A percentile compares a stretch with the other conserved stretches of the same genome.
These are phyloP conservation scores for Pogonophryne albipinna DNA, from an alignment of 2,797 vertebrate genomes.

Conservation along the genomic window DNA sequence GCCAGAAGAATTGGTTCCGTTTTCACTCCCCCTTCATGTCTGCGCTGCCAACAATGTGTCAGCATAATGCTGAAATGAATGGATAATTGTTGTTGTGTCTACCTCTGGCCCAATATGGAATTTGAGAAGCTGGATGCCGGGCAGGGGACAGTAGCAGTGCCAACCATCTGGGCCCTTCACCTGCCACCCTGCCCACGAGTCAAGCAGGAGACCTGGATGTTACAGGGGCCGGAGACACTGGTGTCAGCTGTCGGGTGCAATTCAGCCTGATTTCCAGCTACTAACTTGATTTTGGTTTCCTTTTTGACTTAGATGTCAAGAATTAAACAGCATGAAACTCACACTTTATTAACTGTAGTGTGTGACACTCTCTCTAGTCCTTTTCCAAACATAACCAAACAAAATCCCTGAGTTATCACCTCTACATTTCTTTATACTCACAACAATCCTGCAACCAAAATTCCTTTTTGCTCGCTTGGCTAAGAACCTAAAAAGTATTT, in stretches of 20 bases:
- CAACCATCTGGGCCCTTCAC: slow-evolving; percentile 57
- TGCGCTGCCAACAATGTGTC: slow-evolving; percentile 43
- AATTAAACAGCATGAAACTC: slow-evolving; percentile 3
- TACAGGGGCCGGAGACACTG: slow-evolving; percentile 2
- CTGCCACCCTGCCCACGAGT: slow-evolving; percentile 48
- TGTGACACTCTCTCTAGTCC: neutral
- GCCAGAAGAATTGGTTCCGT: slow-evolving; percentile 13
- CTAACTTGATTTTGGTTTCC: slow-evolving; percentile 9
- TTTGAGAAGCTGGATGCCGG: slow-evolving; percentile 52
- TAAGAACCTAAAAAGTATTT: neutral
- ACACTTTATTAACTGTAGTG: neutral
- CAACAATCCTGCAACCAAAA: neutral
- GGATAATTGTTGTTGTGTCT: slow-evolving; percentile 65
- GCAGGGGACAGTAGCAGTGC: slow-evolving; percentile 42
- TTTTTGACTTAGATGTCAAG: slow-evolving; percentile 12
- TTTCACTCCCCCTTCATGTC: slow-evolving; percentile 49
- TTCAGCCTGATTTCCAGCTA: slow-evolving; percentile 39
- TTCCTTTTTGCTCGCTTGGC: neutral
- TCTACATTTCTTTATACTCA: neutral
- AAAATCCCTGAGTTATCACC: neutral
- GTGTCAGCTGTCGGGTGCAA: slow-evolving; percentile 39
- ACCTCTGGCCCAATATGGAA: slow-evolving; percentile 54
- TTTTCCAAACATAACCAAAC: too few relatives aligned
- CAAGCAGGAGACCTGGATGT: slow-evolving; percentile 43
- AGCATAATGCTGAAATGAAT: slow-evolving; percentile 53